Percentiles rank a stretch among this genome's conserved stretches.
Conservation (phyloP, 1,140 invertebrate genomes). For the Teleogryllus occipitalis region DNA sequence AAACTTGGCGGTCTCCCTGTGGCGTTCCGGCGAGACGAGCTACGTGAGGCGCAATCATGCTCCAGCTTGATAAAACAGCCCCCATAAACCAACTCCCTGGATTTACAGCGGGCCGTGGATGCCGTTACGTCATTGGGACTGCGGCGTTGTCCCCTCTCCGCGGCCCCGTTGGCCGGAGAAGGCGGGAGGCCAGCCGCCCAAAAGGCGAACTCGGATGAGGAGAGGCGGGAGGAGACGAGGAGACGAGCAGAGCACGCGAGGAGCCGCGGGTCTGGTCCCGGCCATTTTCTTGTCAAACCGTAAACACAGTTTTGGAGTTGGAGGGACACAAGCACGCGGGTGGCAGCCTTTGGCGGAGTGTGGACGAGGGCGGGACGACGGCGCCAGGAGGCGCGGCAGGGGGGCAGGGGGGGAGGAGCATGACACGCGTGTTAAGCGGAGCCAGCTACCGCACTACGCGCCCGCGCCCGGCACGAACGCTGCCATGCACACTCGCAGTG, state of each 20-base stretch:
- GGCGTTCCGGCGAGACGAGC: background rate
- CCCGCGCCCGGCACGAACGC: background rate
- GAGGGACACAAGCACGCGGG: background rate
- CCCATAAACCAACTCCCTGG: background rate
- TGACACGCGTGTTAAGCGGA: background rate
- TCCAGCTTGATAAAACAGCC: background rate
- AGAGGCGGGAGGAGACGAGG: background rate
- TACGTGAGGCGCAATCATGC: background rate
- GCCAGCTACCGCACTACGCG: background rate
- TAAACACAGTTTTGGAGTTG: background rate
- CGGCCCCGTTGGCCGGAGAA: too few species aligned
- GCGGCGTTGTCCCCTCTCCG: background rate
- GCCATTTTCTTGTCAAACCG: slow-evolving; percentile 3
- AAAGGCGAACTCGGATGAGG: background rate
- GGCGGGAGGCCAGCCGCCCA: background rate
- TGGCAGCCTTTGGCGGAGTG: too few species aligned
- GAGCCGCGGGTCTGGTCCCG: background rate
- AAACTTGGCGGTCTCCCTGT: background rate
- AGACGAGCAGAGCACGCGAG: background rate
- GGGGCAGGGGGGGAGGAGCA: background rate
- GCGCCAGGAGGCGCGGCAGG: too few species aligned
- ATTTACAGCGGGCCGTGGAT: background rate
- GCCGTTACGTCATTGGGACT: background rate
- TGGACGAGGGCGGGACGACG: too few species aligned
- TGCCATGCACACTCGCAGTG: too few species aligned